These are phyloP conservation scores for Melanotaenia maccullochi DNA, from an alignment of 2,797 vertebrate genomes.

Conservation along the genomic window DNA sequence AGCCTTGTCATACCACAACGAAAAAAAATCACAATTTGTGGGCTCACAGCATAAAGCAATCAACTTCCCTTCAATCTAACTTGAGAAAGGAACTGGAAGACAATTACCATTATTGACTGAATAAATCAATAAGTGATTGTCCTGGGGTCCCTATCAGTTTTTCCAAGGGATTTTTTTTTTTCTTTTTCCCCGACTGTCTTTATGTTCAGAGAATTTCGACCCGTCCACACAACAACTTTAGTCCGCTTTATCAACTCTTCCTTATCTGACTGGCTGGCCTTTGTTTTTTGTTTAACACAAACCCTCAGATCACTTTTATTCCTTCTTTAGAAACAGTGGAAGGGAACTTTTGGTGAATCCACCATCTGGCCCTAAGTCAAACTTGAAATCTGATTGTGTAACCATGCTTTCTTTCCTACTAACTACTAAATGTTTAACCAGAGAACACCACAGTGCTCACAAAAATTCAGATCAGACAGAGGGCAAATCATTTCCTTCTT, in stretches of 20 bases:
- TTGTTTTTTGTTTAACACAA: slow-evolving; percentile 4
- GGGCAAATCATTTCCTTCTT: slow-evolving; percentile 56
- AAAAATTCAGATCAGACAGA: slow-evolving; percentile 62
- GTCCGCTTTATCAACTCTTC: neutral
- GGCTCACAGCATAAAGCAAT: slow-evolving; percentile 7
- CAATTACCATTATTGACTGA: slow-evolving; percentile 48
- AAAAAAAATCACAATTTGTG: slow-evolving; percentile 20
- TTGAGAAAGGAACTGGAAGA: slow-evolving; percentile 24
- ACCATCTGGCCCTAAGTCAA: slow-evolving; percentile 8
- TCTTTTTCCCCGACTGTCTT: neutral
- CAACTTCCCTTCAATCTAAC: slow-evolving; percentile 22
- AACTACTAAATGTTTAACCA: slow-evolving; percentile 59
- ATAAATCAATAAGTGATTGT: slow-evolving; percentile 45
- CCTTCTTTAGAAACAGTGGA: slow-evolving; percentile 12
- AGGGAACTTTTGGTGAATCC: slow-evolving; percentile 13
- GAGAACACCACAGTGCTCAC: slow-evolving; percentile 34
- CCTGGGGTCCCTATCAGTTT: slow-evolving; percentile 18
- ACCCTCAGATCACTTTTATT: slow-evolving; percentile 12
- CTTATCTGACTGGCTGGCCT: neutral
- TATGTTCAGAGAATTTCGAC: slow-evolving; percentile 8
- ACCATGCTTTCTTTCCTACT: slow-evolving; percentile 38
- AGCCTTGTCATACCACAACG: slow-evolving; percentile 2
- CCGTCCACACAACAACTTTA: slow-evolving; percentile 2
- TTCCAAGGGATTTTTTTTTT: slow-evolving; percentile 12
- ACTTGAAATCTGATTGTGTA: slow-evolving; percentile 30